Conservation (phyloP, 2,113 vertebrate genomes). For the Rhagologus leucostigma region DNA sequence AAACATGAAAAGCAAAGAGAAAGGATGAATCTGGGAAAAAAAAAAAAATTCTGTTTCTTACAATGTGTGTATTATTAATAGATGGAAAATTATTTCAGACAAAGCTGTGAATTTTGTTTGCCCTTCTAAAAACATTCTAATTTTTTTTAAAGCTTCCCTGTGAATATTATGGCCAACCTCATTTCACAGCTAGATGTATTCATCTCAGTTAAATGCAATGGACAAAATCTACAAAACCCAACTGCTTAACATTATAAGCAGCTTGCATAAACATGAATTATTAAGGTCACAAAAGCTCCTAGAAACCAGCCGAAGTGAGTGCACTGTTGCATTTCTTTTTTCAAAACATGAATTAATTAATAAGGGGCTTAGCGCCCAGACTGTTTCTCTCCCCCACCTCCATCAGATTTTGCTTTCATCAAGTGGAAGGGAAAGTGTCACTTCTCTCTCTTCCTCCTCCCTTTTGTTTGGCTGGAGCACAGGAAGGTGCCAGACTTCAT, state of each 20-base stretch:
- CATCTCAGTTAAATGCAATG: constrained; percentile 15
- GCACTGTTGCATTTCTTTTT: constrained; percentile 37
- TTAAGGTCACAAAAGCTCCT: constrained; percentile 56
- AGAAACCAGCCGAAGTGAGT: constrained; percentile 30
- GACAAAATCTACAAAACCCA: constrained; percentile 12
- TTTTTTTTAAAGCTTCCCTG: background rate
- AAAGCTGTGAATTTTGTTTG: constrained; percentile 23
- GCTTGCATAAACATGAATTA: constrained; percentile 65
- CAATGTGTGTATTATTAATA: background rate
- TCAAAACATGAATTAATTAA: constrained; percentile 64
- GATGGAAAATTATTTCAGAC: constrained; percentile 28
- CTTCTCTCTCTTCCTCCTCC: background rate
- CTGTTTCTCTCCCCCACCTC: background rate
- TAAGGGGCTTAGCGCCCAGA: constrained; percentile 27
- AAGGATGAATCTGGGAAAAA: background rate
- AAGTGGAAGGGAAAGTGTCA: background rate
- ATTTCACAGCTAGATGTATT: constrained; percentile 29
- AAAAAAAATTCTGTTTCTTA: background rate
- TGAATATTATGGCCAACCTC: background rate
- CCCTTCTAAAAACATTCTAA: background rate
- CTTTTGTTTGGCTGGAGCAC: constrained; percentile 10
- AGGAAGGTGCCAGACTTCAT: constrained; percentile 4
- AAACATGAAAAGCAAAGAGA: background rate
- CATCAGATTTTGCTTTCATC: constrained; percentile 36
- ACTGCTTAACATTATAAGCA: constrained; percentile 49